Percentiles rank a stretch among this genome's conserved stretches.
These are phyloP conservation scores for Sibirionetta formosa DNA, from an alignment of 2,797 vertebrate species.

Conservation along the genomic window DNA sequence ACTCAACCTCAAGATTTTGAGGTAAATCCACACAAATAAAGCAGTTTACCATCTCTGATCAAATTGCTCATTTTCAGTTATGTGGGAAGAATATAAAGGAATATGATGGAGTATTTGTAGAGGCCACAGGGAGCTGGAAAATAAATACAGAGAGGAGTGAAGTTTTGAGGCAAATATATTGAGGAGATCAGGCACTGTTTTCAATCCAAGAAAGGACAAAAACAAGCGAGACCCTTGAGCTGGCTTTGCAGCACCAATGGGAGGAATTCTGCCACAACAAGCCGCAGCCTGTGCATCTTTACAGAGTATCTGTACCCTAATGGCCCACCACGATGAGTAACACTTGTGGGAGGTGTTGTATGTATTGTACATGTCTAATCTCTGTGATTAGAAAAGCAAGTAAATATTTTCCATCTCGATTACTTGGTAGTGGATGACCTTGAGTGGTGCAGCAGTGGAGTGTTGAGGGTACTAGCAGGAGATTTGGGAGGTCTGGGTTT, in stretches of 20 bases:
- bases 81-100: background rate
- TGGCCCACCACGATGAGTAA: background rate
- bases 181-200: background rate
- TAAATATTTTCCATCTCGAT: background rate
- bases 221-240: background rate
- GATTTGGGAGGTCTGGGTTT: background rate
- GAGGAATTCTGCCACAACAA: background rate
- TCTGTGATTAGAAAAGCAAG: background rate
- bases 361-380: background rate
- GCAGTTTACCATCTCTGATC: background rate
- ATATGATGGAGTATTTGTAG: background rate
- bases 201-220: background rate
- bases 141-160: background rate
- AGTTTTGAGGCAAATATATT: background rate
- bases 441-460: accelerated
- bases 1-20: conserved; percentile 31
- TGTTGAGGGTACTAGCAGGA: background rate
- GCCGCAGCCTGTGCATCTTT: background rate
- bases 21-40: conserved; percentile 38
- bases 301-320: background rate
- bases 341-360: accelerated
- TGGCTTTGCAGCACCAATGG: background rate
- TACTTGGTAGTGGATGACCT: background rate
- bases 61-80: conserved; percentile 33
- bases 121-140: background rate